Base-by-base conservation (phyloP, 2,888 invertebrate genomes). In the Timema cristinae region DNA sequence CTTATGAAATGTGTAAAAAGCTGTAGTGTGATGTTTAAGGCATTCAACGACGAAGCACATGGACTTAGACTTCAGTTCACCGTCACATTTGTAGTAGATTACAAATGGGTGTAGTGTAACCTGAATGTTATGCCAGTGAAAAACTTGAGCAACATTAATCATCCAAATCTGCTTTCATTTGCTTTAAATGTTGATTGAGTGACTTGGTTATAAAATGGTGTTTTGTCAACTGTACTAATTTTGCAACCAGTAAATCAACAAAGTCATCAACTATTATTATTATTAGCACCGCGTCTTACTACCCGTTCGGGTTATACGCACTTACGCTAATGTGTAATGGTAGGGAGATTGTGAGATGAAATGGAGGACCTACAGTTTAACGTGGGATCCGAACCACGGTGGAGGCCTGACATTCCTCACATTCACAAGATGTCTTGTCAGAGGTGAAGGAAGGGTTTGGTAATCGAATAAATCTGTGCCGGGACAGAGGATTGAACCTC, bases 41-140 rank as follows among this genome's bases (percentile, higher is more conserved):
- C 32, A 63, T 10, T 63, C 63, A 6, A 5, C 16, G 32, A 63
- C 7, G 47, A 63, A 63, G 63, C 47, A 63, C 11, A 63, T 47
- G 32, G 63, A 63, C 13, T 63, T 63, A 47, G 63, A 63, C 63
- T 70, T 51, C 66, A 70, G 66, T 15, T 49, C 52, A 61, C 15
- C n/a, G 9, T 70, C 50, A 50, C 66, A 32, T 16, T 48, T 32
- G 32, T 66, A 70, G 63, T 70, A 70, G 47, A 54, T 50, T 11
- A 71, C 67, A 50, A 67, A 71, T 32, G 56, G 56, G 67, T 54
- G 71, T 50, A 70, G 47, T n/a, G 70, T 70, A 49, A 66, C 15
- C 49, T 71, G 67, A 59, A 67, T 67, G 32, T 71, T 71, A 54
- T 66, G 67, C 71, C 67, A 71, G 16, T 71, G 71, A 49, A 56